A percentile compares a stretch with the other conserved stretches of the same genome.
Evolutionary conservation across 2,113 vertebrate genomes (phyloP).

Genomic region (Elanoides forficatus): DNA sequence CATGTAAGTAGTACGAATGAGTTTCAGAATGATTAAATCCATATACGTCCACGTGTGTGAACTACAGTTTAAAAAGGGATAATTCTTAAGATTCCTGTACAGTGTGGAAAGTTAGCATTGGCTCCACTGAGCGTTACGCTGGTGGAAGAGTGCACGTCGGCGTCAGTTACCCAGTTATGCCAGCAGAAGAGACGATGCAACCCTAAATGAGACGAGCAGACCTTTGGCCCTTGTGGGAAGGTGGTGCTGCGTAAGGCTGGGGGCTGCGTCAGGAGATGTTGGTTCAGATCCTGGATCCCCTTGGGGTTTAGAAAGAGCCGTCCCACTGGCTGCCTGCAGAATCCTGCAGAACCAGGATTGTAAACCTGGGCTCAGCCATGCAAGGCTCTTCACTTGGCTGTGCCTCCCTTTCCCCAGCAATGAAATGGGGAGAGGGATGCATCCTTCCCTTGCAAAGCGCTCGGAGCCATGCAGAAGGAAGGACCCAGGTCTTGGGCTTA

Average conservation of each 20-base stretch:
- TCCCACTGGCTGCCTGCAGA: rapidly evolving
- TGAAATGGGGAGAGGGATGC: neutral
- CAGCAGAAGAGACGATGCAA: neutral
- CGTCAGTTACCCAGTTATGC: neutral
- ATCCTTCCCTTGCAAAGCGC: neutral
- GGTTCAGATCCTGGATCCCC: neutral
- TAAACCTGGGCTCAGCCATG: neutral
- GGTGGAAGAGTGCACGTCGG: rapidly evolving
- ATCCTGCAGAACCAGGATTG: neutral
- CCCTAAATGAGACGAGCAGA: neutral
- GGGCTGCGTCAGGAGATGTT: neutral
- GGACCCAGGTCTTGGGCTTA: too few species aligned
- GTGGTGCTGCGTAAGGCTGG: neutral
- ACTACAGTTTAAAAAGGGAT: neutral
- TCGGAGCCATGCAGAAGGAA: neutral
- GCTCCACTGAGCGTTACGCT: neutral
- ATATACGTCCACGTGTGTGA: neutral
- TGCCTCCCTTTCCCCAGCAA: neutral
- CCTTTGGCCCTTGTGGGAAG: neutral
- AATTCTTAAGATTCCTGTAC: neutral
- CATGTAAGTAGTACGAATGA: neutral
- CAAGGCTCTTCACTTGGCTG: neutral
- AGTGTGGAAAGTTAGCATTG: neutral
- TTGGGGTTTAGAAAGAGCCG: neutral
- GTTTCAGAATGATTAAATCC: slow-evolving; percentile 15